Conservation (phyloP, 2,113 vertebrate species). For the Paratilapia polleni region DNA sequence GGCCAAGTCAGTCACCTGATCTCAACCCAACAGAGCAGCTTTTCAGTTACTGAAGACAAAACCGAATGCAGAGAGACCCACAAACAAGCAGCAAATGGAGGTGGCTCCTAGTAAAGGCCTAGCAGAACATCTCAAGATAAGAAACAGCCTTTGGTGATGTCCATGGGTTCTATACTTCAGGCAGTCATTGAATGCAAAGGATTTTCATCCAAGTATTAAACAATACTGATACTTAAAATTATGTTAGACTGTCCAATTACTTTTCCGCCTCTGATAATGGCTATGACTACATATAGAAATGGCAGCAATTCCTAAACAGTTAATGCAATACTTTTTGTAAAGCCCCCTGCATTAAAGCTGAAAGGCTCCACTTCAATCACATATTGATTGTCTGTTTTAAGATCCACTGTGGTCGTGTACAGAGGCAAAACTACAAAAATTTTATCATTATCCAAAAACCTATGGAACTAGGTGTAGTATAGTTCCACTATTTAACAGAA, state of each 20-base stretch:
- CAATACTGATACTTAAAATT: too few relatives aligned
- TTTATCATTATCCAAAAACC: too few relatives aligned
- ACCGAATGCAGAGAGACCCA: neutral
- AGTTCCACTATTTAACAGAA: neutral
- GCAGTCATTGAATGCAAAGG: too few relatives aligned
- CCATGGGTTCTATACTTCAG: too few relatives aligned
- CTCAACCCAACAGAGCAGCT: neutral
- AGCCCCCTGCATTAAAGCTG: neutral
- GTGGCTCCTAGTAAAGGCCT: too few relatives aligned
- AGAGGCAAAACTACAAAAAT: neutral
- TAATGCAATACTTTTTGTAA: neutral
- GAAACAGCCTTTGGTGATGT: neutral
- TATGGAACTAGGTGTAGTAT: too few relatives aligned
- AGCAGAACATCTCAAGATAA: too few relatives aligned
- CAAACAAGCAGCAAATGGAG: neutral
- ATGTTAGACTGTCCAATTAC: too few relatives aligned
- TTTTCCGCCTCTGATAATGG: too few relatives aligned
- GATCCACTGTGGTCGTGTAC: neutral
- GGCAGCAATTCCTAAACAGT: neutral
- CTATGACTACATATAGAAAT: too few relatives aligned
- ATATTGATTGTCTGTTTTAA: neutral
- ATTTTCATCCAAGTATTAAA: too few relatives aligned
- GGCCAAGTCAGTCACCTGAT: neutral
- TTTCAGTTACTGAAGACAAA: neutral
- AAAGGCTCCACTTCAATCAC: neutral